Conservation (phyloP, 2,797 vertebrate genomes). For the Cebuella pygmaea region DNA sequence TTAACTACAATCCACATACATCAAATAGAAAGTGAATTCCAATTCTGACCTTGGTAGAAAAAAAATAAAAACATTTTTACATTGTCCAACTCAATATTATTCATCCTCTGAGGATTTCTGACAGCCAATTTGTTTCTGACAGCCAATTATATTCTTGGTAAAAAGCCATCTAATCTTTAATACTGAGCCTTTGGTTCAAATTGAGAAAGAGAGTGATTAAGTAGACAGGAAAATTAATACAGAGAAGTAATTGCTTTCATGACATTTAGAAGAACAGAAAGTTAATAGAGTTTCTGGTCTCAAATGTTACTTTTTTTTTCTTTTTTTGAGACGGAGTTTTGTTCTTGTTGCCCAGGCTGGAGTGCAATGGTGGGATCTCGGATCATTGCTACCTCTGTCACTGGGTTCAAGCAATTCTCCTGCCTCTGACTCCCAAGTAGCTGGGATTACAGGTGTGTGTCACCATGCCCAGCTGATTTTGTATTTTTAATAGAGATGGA, state of each 20-base stretch:
- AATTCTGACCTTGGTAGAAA: background rate
- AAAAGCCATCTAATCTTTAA: conserved; percentile 36
- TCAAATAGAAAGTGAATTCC: background rate
- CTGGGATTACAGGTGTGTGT: background rate
- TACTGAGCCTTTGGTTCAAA: conserved; percentile 14
- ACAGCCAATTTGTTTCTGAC: background rate
- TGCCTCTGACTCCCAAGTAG: background rate
- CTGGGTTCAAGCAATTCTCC: background rate
- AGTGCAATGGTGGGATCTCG: background rate
- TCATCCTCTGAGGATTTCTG: background rate
- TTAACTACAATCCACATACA: background rate
- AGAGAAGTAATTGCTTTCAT: background rate
- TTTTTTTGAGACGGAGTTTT: background rate
- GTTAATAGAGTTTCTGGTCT: background rate
- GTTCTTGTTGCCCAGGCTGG: background rate
- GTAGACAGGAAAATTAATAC: background rate
- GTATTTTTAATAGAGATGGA: background rate
- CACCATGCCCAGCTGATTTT: background rate
- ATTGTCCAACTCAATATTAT: background rate
- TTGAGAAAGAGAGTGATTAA: background rate
- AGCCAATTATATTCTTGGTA: background rate
- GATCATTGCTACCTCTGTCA: background rate
- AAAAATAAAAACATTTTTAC: background rate
- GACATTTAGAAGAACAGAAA: conserved; percentile 43
- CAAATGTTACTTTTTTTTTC: background rate